Evolutionary conservation across 2,797 vertebrate genomes (phyloP).

Genomic region (Gallinago solitaria): DNA sequence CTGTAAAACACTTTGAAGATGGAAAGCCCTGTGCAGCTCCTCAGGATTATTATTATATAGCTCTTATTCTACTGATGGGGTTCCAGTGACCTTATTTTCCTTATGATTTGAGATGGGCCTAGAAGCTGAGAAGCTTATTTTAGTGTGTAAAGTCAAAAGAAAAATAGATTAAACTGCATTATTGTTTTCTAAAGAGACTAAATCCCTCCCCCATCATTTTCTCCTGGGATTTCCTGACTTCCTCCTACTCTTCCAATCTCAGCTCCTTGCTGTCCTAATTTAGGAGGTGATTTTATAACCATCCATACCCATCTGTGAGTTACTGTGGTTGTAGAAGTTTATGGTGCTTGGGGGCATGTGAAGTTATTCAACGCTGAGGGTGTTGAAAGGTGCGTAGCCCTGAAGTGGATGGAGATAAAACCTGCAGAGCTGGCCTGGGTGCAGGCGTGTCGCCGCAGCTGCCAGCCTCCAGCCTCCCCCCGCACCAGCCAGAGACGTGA

Average conservation of each 20-base stretch:
- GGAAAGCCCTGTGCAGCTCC: slow-evolving; percentile 3
- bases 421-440: neutral
- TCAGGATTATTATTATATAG: slow-evolving; percentile 41
- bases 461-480: neutral
- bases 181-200: slow-evolving; percentile 55
- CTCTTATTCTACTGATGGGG: slow-evolving; percentile 8
- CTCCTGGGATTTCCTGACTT: slow-evolving; percentile 57
- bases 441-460: fast-evolving
- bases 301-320: slow-evolving; percentile 21
- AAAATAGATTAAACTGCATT: slow-evolving; percentile 59
- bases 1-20: slow-evolving; percentile 64
- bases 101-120: slow-evolving; percentile 52
- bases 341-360: neutral
- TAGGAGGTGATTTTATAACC: slow-evolving; percentile 42
- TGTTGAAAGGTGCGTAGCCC: neutral
- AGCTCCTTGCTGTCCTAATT: slow-evolving; percentile 56
- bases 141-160: slow-evolving; percentile 43
- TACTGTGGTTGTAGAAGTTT: neutral
- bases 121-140: slow-evolving; percentile 62
- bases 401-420: neutral
- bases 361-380: neutral
- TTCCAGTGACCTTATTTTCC: slow-evolving; percentile 44
- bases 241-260: slow-evolving; percentile 51
- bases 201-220: slow-evolving; percentile 38
- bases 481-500: neutral